phyloP scores from a whole-genome alignment of 2,888 invertebrate species.

The Cheiracanthium punctorium region DNA sequence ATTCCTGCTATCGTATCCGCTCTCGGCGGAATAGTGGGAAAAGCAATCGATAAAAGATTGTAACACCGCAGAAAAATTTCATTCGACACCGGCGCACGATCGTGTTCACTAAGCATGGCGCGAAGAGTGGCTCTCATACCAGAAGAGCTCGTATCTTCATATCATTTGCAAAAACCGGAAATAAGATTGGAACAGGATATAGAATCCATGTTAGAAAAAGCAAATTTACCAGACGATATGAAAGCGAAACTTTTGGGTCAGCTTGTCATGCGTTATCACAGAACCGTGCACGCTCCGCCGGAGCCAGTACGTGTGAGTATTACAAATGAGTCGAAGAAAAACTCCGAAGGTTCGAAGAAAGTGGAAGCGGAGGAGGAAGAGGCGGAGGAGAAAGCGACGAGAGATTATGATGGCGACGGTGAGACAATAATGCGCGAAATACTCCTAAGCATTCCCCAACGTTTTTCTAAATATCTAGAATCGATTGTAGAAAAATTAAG shows the following conservation, averaged over 20 bases:
- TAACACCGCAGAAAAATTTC: not conserved
- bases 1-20: constrained; percentile 23
- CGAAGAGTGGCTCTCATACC: no score
- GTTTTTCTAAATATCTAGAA: not conserved
- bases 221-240: not conserved
- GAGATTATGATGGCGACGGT: no score
- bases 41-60: constrained; percentile 19
- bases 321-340: not conserved
- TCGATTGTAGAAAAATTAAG: no score
- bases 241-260: not conserved
- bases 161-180: not conserved
- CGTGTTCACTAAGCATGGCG: not conserved
- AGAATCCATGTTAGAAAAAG: not conserved
- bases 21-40: constrained; percentile 4
- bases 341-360: not conserved
- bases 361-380: no score
- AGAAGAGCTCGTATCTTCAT: not conserved
- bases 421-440: no score
- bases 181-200: not conserved
- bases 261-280: not conserved
- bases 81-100: no score
- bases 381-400: no score
- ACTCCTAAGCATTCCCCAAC: no score
- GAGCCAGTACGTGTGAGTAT: not conserved
- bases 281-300: not conserved